Conservation (phyloP, 1,140 invertebrate species). For the Bombus sibiricus region DNA sequence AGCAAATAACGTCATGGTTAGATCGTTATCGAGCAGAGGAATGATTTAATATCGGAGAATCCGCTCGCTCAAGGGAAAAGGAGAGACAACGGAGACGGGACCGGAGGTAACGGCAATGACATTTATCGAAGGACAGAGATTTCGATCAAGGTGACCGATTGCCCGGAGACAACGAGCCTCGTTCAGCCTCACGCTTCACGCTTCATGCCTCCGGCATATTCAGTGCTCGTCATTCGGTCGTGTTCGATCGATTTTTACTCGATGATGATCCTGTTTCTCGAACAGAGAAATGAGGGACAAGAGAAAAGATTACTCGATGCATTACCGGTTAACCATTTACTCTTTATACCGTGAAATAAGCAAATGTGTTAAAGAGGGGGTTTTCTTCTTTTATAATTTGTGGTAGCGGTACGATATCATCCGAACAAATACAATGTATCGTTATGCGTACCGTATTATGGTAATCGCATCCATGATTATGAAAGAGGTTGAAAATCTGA, state of each 20-base stretch:
- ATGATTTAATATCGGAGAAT: conserved; percentile 38
- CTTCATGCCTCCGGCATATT: conserved; percentile 68
- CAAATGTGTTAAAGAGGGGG: not conserved
- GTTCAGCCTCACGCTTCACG: too few species aligned
- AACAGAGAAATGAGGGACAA: not conserved
- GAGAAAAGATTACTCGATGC: not conserved
- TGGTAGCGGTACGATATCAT: too few species aligned
- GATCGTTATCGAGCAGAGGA: conserved; percentile 24
- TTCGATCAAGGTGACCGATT: conserved; percentile 76
- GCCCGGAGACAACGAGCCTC: conserved; percentile 70
- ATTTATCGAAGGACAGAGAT: conserved; percentile 70
- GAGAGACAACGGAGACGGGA: conserved; percentile 46
- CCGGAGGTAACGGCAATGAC: conserved; percentile 43
- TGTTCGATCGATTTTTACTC: not conserved
- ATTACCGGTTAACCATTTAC: not conserved
- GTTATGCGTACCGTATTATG: not conserved
- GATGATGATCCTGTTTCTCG: not conserved
- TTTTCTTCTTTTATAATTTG: not conserved
- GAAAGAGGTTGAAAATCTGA: not conserved
- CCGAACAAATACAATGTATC: too few species aligned
- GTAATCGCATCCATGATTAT: not conserved
- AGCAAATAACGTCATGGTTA: conserved; percentile 7
- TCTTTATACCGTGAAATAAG: not conserved
- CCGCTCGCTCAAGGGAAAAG: conserved; percentile 15
- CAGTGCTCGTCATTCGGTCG: conserved; percentile 22